phyloP scores from a whole-genome alignment of 1,140 invertebrate genomes.

The Cotesia vestalis region DNA sequence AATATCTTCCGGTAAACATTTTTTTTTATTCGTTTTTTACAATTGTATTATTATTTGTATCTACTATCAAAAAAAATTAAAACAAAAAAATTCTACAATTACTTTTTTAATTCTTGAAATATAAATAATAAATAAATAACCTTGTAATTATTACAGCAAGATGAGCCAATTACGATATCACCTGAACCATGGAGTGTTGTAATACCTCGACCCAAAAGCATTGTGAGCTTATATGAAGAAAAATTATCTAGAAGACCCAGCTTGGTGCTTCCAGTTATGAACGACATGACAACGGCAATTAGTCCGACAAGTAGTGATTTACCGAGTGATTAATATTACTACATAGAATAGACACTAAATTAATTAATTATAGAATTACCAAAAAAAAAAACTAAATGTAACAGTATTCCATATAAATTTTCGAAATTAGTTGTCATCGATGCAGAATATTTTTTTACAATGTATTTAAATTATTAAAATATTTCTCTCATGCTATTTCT shows the following conservation, averaged over 20 bases:
- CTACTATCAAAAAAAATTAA: too few relatives aligned
- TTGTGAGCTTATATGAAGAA: slow-evolving; percentile 52
- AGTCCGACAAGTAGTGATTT: slow-evolving; percentile 56
- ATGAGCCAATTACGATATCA: slow-evolving; percentile 43
- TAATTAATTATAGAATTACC: slow-evolving; percentile 8
- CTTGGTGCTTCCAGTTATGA: slow-evolving; percentile 48
- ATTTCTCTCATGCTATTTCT: not conserved
- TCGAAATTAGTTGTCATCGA: slow-evolving; percentile 32
- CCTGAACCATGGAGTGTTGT: slow-evolving; percentile 54
- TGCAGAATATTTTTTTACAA: slow-evolving; percentile 44
- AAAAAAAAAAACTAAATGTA: slow-evolving; percentile 1
- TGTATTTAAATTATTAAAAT: slow-evolving; percentile 15
- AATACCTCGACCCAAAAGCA: slow-evolving; percentile 49
- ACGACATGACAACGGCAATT: slow-evolving; percentile 45
- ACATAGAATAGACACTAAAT: slow-evolving; percentile 13
- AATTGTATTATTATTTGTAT: too few relatives aligned
- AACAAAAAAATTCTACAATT: not conserved
- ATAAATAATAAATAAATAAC: not conserved
- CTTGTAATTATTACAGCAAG: slow-evolving; percentile 39
- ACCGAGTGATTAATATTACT: slow-evolving; percentile 50
- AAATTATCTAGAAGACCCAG: slow-evolving; percentile 54
- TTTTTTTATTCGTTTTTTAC: not conserved
- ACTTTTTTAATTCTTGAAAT: slow-evolving; percentile 5
- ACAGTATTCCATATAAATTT: not conserved
- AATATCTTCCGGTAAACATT: slow-evolving; percentile 48